phyloP scores from a whole-genome alignment of 1,140 invertebrate genomes.

The Listronotus bonariensis region DNA sequence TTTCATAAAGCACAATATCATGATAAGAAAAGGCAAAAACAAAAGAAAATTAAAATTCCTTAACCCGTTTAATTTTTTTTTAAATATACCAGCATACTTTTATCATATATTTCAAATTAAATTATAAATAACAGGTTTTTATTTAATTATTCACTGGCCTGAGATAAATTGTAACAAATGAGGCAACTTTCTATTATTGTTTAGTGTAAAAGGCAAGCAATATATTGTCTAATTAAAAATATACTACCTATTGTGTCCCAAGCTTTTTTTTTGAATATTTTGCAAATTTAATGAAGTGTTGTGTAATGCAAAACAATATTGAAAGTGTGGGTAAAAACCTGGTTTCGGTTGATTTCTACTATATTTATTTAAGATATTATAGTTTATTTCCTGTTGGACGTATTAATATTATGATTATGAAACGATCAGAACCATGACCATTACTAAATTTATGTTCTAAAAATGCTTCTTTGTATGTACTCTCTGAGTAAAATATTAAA shows the following conservation, averaged over 20 bases:
- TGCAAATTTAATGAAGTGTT: neutral
- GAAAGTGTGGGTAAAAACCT: slow-evolving; percentile 7
- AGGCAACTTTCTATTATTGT: slow-evolving; percentile 6
- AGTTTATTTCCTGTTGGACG: neutral
- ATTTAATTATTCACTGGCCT: neutral
- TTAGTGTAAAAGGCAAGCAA: neutral
- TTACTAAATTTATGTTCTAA: too few species aligned
- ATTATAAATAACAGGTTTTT: neutral
- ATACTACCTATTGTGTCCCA: slow-evolving; percentile 2
- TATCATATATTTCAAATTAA: neutral
- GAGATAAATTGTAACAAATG: slow-evolving; percentile 1
- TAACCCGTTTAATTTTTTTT: too few species aligned
- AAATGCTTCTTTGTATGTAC: too few species aligned
- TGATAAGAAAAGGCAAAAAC: too few species aligned
- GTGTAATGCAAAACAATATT: neutral
- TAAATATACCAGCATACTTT: too few species aligned
- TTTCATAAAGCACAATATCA: too few species aligned
- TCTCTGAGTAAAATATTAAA: too few species aligned
- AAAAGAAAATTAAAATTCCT: too few species aligned
- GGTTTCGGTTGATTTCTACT: neutral
- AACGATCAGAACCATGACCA: too few species aligned
- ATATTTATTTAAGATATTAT: neutral
- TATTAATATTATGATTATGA: too few species aligned
- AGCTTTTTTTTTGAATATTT: neutral
- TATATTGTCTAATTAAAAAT: neutral